Conservation (phyloP, 1,140 invertebrate genomes). For the Aphelenchoides fujianensis region DNA sequence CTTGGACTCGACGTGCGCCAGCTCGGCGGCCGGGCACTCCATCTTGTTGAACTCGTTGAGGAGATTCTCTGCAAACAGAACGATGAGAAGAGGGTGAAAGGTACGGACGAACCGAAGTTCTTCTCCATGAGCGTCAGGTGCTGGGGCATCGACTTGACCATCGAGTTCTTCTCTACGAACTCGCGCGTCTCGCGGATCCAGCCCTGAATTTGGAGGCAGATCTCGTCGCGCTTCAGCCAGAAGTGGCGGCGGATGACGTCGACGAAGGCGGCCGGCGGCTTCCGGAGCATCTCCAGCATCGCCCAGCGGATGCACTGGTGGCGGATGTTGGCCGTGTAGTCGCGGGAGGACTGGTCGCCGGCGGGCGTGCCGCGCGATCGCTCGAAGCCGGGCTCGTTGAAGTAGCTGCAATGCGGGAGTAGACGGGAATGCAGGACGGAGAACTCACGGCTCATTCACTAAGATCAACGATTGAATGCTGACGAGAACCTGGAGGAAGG, state of each 20-base stretch:
- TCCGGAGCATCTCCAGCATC: constrained; percentile 85
- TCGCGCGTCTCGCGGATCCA: constrained; percentile 74
- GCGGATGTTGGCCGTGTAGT: constrained; percentile 91
- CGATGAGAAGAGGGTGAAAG: too few species aligned
- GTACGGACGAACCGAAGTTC: too few species aligned
- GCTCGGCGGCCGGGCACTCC: not conserved
- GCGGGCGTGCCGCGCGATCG: constrained; percentile 80
- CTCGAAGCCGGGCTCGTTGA: constrained; percentile 94
- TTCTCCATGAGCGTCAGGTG: constrained; percentile 11
- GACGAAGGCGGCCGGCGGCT: constrained; percentile 86
- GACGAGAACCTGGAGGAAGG: constrained; percentile 88
- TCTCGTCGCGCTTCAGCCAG: constrained; percentile 86
- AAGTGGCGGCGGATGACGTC: constrained; percentile 89
- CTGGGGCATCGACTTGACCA: not conserved
- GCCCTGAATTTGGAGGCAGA: constrained; percentile 78
- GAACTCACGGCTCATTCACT: constrained; percentile 80
- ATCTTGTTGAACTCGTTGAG: not conserved
- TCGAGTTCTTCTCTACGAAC: constrained; percentile 16
- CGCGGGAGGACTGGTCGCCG: constrained; percentile 68
- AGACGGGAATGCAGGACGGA: not conserved
- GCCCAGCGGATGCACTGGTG: constrained; percentile 90
- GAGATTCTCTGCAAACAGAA: too few species aligned
- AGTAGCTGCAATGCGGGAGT: constrained; percentile 62
- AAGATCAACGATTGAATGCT: constrained; percentile 91
- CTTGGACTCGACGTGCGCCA: not conserved